Percentiles rank a stretch among this genome's conserved stretches.
These are phyloP conservation scores for Anoura caudifer DNA, from an alignment of 2,113 vertebrate species.

Conservation along the genomic window DNA sequence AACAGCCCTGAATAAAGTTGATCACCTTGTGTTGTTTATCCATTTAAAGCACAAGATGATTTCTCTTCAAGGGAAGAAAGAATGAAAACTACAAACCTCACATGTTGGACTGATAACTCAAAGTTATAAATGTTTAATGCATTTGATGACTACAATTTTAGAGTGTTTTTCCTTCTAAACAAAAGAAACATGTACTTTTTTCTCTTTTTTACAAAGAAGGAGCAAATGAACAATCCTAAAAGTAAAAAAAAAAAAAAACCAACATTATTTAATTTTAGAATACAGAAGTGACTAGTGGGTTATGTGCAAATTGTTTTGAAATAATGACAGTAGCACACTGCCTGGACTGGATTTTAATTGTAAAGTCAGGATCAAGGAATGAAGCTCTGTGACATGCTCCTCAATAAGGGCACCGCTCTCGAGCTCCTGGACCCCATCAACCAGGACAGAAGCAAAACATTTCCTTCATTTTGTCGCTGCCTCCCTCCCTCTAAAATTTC, in stretches of 20 bases:
- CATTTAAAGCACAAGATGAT: slow-evolving; percentile 48
- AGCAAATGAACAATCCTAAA: slow-evolving; percentile 34
- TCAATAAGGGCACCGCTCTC: background rate
- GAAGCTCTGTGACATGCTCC: slow-evolving; percentile 9
- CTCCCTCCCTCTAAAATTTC: background rate
- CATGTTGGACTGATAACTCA: background rate
- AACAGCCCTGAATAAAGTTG: slow-evolving; percentile 60
- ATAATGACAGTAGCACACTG: background rate
- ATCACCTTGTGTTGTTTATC: slow-evolving; percentile 56
- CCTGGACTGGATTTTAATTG: slow-evolving; percentile 47
- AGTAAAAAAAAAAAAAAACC: too few relatives aligned
- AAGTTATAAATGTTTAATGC: slow-evolving; percentile 48
- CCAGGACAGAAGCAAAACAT: background rate
- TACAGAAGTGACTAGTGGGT: slow-evolving; percentile 36
- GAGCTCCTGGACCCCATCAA: background rate
- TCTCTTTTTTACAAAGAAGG: slow-evolving; percentile 12
- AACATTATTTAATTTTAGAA: slow-evolving; percentile 39
- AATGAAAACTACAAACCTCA: slow-evolving; percentile 28
- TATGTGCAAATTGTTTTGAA: slow-evolving; percentile 31
- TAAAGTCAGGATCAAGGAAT: slow-evolving; percentile 21
- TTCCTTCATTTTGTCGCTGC: background rate
- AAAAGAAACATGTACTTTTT: background rate
- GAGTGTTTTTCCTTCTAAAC: slow-evolving; percentile 5
- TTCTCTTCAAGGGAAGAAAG: slow-evolving; percentile 5
- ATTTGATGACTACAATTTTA: slow-evolving; percentile 52